These are phyloP conservation scores for Varanus komodoensis DNA, from an alignment of 2,113 vertebrate genomes.

Conservation along the genomic window DNA sequence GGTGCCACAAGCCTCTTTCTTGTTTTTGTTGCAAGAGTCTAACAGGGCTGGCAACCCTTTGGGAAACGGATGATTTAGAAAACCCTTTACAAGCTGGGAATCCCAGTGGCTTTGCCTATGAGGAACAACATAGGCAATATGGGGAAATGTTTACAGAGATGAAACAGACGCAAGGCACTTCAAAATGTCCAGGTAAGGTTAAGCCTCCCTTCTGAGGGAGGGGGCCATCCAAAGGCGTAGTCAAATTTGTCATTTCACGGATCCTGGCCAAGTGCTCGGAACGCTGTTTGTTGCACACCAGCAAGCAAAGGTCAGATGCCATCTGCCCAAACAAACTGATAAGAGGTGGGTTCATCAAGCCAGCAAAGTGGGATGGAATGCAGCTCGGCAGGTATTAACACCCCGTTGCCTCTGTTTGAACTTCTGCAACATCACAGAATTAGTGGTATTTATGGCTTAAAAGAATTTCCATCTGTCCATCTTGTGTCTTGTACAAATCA, in stretches of 20 bases:
- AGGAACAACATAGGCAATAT: constrained; percentile 32
- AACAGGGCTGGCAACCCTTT: neutral
- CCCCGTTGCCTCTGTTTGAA: constrained; percentile 73
- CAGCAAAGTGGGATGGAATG: constrained; percentile 69
- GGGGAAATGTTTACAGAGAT: constrained; percentile 63
- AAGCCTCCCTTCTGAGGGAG: constrained; percentile 63
- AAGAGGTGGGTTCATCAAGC: constrained; percentile 54
- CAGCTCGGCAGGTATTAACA: constrained; percentile 66
- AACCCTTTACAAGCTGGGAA: constrained; percentile 13
- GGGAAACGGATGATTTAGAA: constrained; percentile 33
- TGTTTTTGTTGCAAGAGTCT: neutral
- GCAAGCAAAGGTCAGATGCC: constrained; percentile 64
- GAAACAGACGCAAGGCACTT: constrained; percentile 71
- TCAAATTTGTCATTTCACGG: constrained; percentile 68
- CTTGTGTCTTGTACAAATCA: constrained; percentile 76
- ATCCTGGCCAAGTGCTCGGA: constrained; percentile 34
- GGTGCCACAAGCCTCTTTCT: neutral
- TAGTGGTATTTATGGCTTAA: constrained; percentile 77
- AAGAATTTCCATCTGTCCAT: constrained; percentile 76
- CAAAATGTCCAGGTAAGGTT: constrained; percentile 65
- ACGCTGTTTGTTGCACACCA: constrained; percentile 42
- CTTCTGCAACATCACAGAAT: constrained; percentile 62
- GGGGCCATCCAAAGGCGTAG: constrained; percentile 58
- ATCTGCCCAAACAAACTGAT: neutral
- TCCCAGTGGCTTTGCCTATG: constrained; percentile 33